Conservation (phyloP, 2,113 vertebrate genomes). For the Helogale parvula region DNA sequence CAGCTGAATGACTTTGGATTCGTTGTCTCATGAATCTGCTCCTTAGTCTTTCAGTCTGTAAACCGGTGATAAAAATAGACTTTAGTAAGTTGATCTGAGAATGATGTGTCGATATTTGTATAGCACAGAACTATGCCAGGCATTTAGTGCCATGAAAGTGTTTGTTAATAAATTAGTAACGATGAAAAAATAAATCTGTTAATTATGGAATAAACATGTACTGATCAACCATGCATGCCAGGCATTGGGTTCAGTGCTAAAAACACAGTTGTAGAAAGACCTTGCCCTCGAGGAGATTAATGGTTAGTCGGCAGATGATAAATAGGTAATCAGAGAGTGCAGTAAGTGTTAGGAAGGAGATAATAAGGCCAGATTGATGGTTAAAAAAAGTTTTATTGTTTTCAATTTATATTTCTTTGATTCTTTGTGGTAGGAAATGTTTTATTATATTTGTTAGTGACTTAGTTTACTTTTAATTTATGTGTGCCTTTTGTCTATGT, state of each 20-base stretch:
- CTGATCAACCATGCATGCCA: not conserved
- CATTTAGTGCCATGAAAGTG: not conserved
- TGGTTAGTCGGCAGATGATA: not conserved
- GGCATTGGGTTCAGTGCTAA: not conserved
- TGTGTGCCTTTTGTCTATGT: not conserved
- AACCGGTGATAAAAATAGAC: not conserved
- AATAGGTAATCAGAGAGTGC: not conserved
- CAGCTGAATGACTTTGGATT: not conserved
- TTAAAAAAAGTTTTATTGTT: not conserved
- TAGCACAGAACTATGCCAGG: not conserved
- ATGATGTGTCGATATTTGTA: not conserved
- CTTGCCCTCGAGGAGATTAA: not conserved
- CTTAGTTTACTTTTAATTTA: not conserved
- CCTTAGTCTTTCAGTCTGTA: not conserved
- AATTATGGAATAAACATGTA: not conserved
- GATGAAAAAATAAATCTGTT: not conserved
- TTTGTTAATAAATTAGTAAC: not conserved
- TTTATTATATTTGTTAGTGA: not conserved
- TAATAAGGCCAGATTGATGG: not conserved
- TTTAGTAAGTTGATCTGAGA: not conserved
- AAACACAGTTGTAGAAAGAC: not conserved
- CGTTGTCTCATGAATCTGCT: not conserved
- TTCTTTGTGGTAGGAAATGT: not conserved
- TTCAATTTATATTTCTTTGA: slow-evolving; percentile 9
- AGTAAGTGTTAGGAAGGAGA: not conserved